Evolutionary conservation across 2,888 invertebrate genomes (phyloP).

Genomic region (Neoitamus cyanurus): DNA sequence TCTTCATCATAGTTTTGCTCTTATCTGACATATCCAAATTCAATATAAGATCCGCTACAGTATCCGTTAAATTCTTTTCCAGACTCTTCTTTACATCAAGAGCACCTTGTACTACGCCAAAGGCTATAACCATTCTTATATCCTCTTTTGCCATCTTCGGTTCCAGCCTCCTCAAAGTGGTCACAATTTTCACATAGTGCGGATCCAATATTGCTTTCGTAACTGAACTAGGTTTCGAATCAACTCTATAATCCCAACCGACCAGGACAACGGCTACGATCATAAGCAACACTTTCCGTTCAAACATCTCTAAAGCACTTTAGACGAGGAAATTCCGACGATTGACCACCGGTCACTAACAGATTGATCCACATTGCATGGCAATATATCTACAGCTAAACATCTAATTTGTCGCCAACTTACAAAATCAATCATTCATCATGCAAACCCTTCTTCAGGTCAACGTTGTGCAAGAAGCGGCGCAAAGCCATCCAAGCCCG

Average conservation of each 20-base stretch:
- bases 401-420: constrained; percentile 51
- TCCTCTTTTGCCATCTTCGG: constrained; percentile 59
- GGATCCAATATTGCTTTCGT: constrained; percentile 57
- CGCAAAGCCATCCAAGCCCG: background rate
- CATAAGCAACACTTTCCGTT: background rate
- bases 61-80: constrained; percentile 59
- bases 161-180: constrained; percentile 60
- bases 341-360: constrained; percentile 50
- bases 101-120: constrained; percentile 63
- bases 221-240: constrained; percentile 52
- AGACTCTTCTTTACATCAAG: constrained; percentile 61
- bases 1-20: constrained; percentile 56
- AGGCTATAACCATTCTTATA: constrained; percentile 58
- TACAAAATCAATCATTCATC: constrained; percentile 42
- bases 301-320: background rate
- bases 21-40: constrained; percentile 57
- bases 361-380: background rate
- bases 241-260: constrained; percentile 50
- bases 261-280: background rate
- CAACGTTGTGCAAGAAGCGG: constrained; percentile 3
- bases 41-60: constrained; percentile 59
- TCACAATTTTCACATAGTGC: constrained; percentile 59
- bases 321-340: constrained; percentile 43
- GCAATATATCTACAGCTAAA: constrained; percentile 48
- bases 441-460: background rate